Evolutionary conservation across 2,888 invertebrate species (phyloP).

Genomic region (Pterostichus niger): DNA sequence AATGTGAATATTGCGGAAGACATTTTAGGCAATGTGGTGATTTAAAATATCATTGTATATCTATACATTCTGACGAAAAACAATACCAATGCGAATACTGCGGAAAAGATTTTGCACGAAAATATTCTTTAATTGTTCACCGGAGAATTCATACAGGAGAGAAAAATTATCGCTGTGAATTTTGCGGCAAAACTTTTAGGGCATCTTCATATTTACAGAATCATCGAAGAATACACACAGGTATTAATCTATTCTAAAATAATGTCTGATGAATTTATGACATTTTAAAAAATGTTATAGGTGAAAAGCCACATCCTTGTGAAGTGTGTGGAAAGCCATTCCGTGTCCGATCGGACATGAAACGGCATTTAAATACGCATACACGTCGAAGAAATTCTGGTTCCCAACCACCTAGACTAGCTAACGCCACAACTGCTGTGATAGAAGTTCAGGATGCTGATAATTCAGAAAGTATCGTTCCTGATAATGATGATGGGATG

Average conservation of each 20-base stretch:
- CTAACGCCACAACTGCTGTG: slow-evolving; percentile 69
- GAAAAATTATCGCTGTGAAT: slow-evolving; percentile 91
- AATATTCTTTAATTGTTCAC: slow-evolving; percentile 92
- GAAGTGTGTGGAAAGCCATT: slow-evolving; percentile 89
- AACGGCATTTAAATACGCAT: slow-evolving; percentile 88
- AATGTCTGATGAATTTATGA: neutral
- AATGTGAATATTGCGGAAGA: slow-evolving; percentile 88
- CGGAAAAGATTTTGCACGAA: slow-evolving; percentile 92
- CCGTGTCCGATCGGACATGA: slow-evolving; percentile 90
- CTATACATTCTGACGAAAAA: slow-evolving; percentile 89
- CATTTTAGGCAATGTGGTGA: slow-evolving; percentile 94
- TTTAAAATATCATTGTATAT: slow-evolving; percentile 91
- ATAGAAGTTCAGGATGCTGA: slow-evolving; percentile 69
- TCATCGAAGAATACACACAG: slow-evolving; percentile 92
- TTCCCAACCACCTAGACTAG: slow-evolving; percentile 60
- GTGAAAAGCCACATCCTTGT: slow-evolving; percentile 89
- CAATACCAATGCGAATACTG: slow-evolving; percentile 94
- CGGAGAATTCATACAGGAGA: slow-evolving; percentile 93
- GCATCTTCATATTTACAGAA: slow-evolving; percentile 92
- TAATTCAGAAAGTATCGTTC: slow-evolving; percentile 70
- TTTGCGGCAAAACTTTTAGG: slow-evolving; percentile 90
- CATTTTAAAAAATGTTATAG: slow-evolving; percentile 74
- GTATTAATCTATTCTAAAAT: slow-evolving; percentile 73
- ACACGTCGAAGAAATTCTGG: slow-evolving; percentile 73
- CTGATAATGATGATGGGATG: slow-evolving; percentile 71